Evolutionary conservation across 2,888 invertebrate species (phyloP), one percentile per base, ranked within the genome.

Genomic region (Euzophera pinguis): DNA sequence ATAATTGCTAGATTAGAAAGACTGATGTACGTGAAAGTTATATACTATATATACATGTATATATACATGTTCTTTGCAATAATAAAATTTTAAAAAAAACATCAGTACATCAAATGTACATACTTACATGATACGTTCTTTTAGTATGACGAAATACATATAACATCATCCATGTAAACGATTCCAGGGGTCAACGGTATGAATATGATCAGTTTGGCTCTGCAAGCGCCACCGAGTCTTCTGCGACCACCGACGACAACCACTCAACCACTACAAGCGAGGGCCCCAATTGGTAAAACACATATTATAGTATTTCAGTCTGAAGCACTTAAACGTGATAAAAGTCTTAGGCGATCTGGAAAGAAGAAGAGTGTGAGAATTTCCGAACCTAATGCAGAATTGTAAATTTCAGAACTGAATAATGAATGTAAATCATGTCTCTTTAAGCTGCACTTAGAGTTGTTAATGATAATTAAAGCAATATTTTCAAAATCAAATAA

Each of bases 151-250:
- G 9, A 7, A 32, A 32, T 8, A 32, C 8, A 37, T 37, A 47
- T 12, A 9, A 37, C 7, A 1, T 51, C 5, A 50, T 32, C 43
- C 50, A 14, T 9, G 9, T 42, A 50, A 41, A 51, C 1, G 48
- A 53, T 83, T 81, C 8, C 91, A 95, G 95, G 94, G 66, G 93
- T 93, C 39, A 95, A 95, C 74, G 94, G 94, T 47, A 93, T 94
- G 85, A 95, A 94, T 80, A 93, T 94, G 83, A 94, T 91, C 58
- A 89, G 87, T 59, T 59, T 90, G 51, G 85, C 89, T 0, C 75
- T 90, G 0, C 87, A 89, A 60, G 89, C 85, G 13, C 90, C 90
- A 27, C 87, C 90, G 1, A 86, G 78, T 55, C 64, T 89, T 6
- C 78, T 89, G 1, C 78, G 88, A 10, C 79, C 82, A 14, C 85